These are phyloP conservation scores for Platysternon megacephalum DNA, from an alignment of 2,113 vertebrate species.

Conservation along the genomic window DNA sequence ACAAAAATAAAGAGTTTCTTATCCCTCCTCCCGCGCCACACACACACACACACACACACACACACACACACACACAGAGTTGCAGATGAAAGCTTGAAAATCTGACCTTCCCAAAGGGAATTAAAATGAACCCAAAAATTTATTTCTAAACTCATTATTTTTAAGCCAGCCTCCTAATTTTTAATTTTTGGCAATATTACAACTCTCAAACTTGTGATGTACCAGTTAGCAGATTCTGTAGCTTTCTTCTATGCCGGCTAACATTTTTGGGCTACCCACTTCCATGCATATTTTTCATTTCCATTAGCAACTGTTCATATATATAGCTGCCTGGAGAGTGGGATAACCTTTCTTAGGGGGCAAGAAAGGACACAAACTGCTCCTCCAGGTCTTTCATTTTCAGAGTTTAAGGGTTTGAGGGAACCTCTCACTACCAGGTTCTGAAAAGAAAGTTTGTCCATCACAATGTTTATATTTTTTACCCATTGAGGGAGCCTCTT, in stretches of 20 bases:
- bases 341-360: neutral
- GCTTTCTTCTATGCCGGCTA: neutral
- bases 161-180: neutral
- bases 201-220: neutral
- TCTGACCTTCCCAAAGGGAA: neutral
- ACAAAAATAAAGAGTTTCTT: neutral
- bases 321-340: neutral
- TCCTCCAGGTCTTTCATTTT: neutral
- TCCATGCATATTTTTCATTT: neutral
- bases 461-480: neutral
- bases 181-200: neutral
- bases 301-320: neutral
- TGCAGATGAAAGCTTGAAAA: neutral
- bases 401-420: neutral
- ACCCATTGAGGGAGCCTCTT: neutral
- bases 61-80: too few species aligned
- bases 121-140: neutral
- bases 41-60: too few species aligned
- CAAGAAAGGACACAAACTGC: neutral
- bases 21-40: too few species aligned
- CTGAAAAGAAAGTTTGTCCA: neutral
- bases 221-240: neutral
- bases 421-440: neutral
- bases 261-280: neutral
- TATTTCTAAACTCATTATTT: neutral